A percentile compares a stretch with the other conserved stretches of the same genome.
Evolutionary conservation across 2,113 vertebrate genomes (phyloP).

Genomic region (Psittacula cyanocephala): DNA sequence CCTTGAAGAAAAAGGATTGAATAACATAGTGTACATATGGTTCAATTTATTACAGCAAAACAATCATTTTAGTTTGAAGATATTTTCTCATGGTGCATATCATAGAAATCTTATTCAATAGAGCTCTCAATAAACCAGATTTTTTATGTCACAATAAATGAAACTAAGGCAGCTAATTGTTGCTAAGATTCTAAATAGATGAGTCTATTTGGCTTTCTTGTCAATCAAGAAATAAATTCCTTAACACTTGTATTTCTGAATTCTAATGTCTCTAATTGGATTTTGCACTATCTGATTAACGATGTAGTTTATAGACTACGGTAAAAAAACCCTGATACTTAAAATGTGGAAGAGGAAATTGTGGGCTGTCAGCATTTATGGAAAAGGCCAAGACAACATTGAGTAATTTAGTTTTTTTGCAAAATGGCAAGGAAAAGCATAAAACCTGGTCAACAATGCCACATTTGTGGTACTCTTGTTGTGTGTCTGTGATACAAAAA

Average conservation of each 20-base stretch:
- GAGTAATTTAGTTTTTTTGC: constrained; percentile 52
- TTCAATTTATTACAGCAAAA: constrained; percentile 89
- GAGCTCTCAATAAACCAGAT: constrained; percentile 86
- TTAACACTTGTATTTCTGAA: constrained; percentile 86
- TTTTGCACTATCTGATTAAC: constrained; percentile 84
- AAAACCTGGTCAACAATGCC: constrained; percentile 43
- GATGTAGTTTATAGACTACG: constrained; percentile 77
- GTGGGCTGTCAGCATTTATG: constrained; percentile 69
- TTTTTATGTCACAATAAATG: constrained; percentile 89
- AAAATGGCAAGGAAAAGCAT: neutral
- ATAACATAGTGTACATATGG: constrained; percentile 87
- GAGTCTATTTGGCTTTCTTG: constrained; percentile 84
- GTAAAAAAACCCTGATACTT: constrained; percentile 69
- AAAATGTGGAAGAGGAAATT: constrained; percentile 72
- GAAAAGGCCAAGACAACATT: constrained; percentile 61
- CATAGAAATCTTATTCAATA: constrained; percentile 85
- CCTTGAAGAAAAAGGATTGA: constrained; percentile 87
- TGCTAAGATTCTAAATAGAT: constrained; percentile 85
- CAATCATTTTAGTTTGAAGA: constrained; percentile 86
- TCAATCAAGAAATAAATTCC: constrained; percentile 86
- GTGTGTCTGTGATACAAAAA: constrained; percentile 3
- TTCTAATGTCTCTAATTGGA: constrained; percentile 84
- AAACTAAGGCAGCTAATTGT: constrained; percentile 86
- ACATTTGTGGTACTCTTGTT: constrained; percentile 27
- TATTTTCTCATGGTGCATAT: constrained; percentile 85